Percentiles rank a stretch among this genome's conserved stretches.
Evolutionary conservation across 2,888 invertebrate species (phyloP).

Genomic region (Julus scanicus): DNA sequence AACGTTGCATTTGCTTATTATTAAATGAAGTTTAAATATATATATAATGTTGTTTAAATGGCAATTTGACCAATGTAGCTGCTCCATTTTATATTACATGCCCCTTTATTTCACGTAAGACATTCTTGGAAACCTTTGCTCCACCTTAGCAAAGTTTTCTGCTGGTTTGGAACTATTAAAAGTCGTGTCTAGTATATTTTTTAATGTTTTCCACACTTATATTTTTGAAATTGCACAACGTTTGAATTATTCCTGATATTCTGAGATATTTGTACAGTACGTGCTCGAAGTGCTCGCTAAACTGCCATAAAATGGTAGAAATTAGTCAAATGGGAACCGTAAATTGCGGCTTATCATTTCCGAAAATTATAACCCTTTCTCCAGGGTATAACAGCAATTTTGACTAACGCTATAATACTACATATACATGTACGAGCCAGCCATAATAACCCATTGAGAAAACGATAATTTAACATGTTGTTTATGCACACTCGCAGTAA

Average conservation of each 20-base stretch:
- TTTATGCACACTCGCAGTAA: background rate
- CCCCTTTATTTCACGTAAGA: no score
- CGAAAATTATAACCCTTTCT: conserved; percentile 24
- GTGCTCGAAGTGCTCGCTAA: conserved; percentile 13
- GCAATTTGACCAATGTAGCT: no score
- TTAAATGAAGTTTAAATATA: no score
- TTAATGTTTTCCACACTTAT: no score
- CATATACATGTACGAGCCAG: background rate
- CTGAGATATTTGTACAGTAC: background rate
- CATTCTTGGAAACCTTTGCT: no score
- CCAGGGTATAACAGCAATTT: background rate
- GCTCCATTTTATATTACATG: no score
- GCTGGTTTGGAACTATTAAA: background rate
- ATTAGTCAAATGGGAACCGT: conserved; percentile 30
- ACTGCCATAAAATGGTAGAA: conserved; percentile 16
- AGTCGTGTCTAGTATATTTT: background rate
- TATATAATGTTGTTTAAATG: no score
- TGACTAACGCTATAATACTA: background rate
- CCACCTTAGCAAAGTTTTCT: no score
- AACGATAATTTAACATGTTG: background rate
- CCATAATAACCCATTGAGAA: background rate
- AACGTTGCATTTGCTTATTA: no score
- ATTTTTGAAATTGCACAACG: background rate
- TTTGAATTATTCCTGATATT: background rate
- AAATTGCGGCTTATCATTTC: conserved; percentile 18